Conservation (phyloP, 2,113 vertebrate genomes). For the Copsychus sechellarum region DNA sequence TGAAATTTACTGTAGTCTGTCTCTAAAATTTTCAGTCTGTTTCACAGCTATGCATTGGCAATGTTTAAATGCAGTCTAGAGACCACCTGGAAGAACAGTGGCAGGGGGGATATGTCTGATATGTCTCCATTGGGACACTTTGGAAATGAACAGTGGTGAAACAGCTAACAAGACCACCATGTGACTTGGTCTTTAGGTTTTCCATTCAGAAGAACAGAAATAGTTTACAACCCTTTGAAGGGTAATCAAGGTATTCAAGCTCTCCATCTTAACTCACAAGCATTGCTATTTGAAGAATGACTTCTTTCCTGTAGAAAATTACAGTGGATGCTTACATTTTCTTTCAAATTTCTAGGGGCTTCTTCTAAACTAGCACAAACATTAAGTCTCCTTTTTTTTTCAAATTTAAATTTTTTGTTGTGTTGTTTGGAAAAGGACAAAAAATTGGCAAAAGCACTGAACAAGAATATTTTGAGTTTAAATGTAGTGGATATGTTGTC, state of each 20-base stretch:
- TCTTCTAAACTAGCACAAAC: not conserved
- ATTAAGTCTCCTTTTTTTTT: not conserved
- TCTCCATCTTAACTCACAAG: not conserved
- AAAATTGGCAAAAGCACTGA: not conserved
- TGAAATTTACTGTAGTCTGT: not conserved
- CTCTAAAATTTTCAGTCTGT: not conserved
- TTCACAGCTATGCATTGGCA: not conserved
- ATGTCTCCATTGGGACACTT: not conserved
- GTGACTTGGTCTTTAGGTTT: not conserved
- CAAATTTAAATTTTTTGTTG: not conserved
- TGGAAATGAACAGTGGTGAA: not conserved
- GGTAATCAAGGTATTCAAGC: not conserved
- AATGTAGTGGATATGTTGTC: not conserved
- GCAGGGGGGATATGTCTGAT: not conserved
- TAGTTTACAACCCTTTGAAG: not conserved
- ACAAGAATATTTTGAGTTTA: not conserved
- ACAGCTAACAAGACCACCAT: not conserved
- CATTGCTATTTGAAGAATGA: not conserved
- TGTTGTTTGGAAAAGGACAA: not conserved
- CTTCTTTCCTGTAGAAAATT: not conserved
- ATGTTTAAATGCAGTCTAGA: not conserved
- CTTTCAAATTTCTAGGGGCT: not conserved
- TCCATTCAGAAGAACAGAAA: not conserved
- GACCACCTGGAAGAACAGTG: not conserved
- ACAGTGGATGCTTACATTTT: not conserved